These are phyloP conservation scores for Ambastaia sidthimunki DNA, from an alignment of 2,797 vertebrate species.

Conservation along the genomic window DNA sequence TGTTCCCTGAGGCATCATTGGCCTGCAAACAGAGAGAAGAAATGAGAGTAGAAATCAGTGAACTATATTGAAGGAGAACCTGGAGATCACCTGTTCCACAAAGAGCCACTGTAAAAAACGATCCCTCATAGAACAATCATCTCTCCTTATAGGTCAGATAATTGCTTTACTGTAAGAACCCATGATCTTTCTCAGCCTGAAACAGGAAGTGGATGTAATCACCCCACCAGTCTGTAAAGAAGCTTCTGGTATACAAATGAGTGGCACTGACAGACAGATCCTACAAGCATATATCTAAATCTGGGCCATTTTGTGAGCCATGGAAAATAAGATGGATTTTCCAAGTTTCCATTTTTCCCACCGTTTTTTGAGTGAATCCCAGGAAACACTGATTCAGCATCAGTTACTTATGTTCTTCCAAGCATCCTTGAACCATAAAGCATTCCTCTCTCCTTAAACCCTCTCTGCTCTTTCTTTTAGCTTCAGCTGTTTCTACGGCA, in stretches of 20 bases:
- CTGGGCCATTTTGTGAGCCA: not conserved
- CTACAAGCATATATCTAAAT: not conserved
- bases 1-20: conserved; percentile 92
- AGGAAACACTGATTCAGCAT: conserved; percentile 49
- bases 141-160: conserved; percentile 1
- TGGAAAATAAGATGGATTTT: not conserved
- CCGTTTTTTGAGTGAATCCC: conserved; percentile 22
- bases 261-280: conserved; percentile 7
- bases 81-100: not conserved
- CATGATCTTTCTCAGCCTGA: conserved; percentile 9
- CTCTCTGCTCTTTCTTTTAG: conserved; percentile 20
- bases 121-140: not conserved
- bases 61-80: conserved; percentile 23
- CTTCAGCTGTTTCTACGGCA: conserved; percentile 54
- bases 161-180: conserved; percentile 21
- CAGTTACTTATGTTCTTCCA: not conserved
- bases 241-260: conserved; percentile 4
- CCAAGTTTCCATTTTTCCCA: not conserved
- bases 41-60: conserved; percentile 27
- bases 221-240: conserved; percentile 5
- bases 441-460: not conserved
- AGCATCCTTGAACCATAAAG: no score
- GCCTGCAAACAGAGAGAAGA: conserved; percentile 75
- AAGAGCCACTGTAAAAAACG: conserved; percentile 5
- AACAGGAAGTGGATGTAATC: conserved; percentile 26